A percentile compares a stretch with the other conserved stretches of the same genome.
Conservation (phyloP, 92 coral and sea anemone species). For the Parazoanthus darwini region DNA sequence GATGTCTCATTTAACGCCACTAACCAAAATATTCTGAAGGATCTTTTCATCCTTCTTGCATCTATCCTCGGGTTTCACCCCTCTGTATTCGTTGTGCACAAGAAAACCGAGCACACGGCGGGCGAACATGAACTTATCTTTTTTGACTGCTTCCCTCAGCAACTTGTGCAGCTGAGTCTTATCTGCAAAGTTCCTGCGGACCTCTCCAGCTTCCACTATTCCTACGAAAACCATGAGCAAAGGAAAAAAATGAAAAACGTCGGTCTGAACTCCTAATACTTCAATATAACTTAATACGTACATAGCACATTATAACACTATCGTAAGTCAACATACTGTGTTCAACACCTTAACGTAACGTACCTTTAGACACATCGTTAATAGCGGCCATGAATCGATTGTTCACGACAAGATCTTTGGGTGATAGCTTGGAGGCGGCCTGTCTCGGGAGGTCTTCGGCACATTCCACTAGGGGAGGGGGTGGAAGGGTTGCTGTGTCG, state of each 20-base stretch:
- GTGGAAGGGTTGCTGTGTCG: neutral
- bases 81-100: constrained; percentile 6
- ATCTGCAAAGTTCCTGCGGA: constrained; percentile 8
- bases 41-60: constrained; percentile 12
- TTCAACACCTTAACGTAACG: neutral
- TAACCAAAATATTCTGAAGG: neutral
- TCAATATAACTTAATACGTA: too few species aligned
- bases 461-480: constrained; percentile 18
- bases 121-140: constrained; percentile 19
- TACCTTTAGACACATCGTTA: constrained; percentile 26
- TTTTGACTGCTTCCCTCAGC: constrained; percentile 1
- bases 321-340: too few species aligned
- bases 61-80: neutral
- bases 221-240: neutral
- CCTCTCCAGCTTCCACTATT: constrained; percentile 24
- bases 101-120: constrained; percentile 27
- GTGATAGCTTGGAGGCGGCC: constrained; percentile 22
- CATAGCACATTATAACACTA: too few species aligned
- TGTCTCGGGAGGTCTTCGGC: constrained; percentile 27
- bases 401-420: constrained; percentile 12
- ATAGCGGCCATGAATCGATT: constrained; percentile 25
- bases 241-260: neutral
- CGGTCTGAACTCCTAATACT: neutral
- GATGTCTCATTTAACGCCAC: neutral
- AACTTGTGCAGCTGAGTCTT: neutral